phyloP scores from a whole-genome alignment of 2,113 vertebrate genomes.

The Dicrurus megarhynchus region DNA sequence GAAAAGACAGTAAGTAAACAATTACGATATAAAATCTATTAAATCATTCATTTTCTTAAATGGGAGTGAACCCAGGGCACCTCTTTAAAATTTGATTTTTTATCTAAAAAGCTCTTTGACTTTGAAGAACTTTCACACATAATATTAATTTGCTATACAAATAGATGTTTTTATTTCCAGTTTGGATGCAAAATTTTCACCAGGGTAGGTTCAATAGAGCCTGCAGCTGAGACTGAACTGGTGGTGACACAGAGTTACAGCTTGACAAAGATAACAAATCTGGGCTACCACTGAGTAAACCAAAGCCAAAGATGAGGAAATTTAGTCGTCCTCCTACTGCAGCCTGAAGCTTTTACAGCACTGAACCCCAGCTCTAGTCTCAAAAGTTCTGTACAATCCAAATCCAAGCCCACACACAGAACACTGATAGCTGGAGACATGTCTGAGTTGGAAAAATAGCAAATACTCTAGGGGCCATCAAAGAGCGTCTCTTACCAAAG shows the following conservation, averaged over 20 bases:
- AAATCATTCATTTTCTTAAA: background rate
- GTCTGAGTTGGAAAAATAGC: background rate
- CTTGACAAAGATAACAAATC: background rate
- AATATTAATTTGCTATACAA: background rate
- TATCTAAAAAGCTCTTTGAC: background rate
- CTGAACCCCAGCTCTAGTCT: background rate
- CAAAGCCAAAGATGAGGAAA: background rate
- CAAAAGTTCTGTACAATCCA: background rate
- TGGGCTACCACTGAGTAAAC: background rate
- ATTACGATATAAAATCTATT: background rate
- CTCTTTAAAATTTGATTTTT: background rate
- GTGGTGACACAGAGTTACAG: background rate
- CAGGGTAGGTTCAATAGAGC: background rate
- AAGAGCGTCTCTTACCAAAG: background rate
- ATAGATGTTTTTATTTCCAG: background rate
- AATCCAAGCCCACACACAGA: background rate
- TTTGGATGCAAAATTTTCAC: background rate
- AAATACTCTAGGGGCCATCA: background rate
- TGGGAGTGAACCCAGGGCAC: background rate
- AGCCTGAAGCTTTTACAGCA: background rate
- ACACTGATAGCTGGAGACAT: background rate
- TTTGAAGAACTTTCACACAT: background rate
- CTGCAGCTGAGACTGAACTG: background rate
- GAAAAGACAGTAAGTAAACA: background rate
- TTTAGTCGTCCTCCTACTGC: background rate